These are phyloP conservation scores for Eupristina koningsbergeri DNA, from an alignment of 1,140 invertebrate genomes.

Conservation along the genomic window DNA sequence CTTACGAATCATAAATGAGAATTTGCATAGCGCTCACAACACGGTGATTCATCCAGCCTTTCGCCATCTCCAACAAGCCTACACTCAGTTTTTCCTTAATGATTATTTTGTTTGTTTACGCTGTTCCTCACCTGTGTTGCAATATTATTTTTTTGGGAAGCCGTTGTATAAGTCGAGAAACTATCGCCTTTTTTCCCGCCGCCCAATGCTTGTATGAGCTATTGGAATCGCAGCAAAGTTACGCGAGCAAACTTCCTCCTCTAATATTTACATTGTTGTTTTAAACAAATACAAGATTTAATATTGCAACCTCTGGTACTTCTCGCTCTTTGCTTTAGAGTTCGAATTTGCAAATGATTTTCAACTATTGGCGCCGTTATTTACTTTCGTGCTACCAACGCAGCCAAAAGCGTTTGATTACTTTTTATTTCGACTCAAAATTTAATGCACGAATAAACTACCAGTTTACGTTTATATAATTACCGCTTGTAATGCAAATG, in stretches of 20 bases:
- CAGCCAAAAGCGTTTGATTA: not conserved
- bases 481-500: not conserved
- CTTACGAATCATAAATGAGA: not conserved
- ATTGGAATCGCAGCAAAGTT: not conserved
- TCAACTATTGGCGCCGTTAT: not conserved
- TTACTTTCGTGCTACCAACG: not conserved
- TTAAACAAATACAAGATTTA: not conserved
- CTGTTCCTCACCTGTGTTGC: not conserved
- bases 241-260: not conserved
- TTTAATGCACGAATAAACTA: not conserved
- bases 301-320: not conserved
- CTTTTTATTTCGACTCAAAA: not conserved
- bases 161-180: not conserved
- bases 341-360: not conserved
- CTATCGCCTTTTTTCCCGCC: not conserved
- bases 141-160: slow-evolving; percentile 22
- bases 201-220: not conserved
- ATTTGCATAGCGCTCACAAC: slow-evolving; percentile 17
- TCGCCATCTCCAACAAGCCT: not conserved
- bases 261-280: slow-evolving; percentile 12
- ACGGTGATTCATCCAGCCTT: slow-evolving; percentile 14
- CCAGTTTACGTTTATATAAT: not conserved
- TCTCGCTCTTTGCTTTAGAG: not conserved
- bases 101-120: slow-evolving; percentile 20
- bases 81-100: not conserved